Evolutionary conservation across 2,113 vertebrate species (phyloP).

Genomic region (Sceloporus tristichus): DNA sequence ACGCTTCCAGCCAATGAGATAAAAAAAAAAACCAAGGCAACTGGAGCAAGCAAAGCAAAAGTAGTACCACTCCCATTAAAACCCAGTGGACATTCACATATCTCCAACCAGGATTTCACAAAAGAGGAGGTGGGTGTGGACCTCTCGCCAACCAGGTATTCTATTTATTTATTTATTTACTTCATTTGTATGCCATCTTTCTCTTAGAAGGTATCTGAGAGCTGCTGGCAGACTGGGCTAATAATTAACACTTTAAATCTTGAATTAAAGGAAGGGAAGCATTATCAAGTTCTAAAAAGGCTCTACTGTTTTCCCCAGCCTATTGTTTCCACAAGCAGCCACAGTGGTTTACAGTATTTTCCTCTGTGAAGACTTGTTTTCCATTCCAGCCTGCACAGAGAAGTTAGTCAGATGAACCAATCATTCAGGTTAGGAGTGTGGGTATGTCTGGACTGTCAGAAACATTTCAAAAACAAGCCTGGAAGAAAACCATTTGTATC

Average conservation of each 20-base stretch:
- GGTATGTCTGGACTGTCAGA: neutral
- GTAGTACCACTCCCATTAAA: neutral
- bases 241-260: neutral
- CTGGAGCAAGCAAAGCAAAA: neutral
- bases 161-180: too few relatives aligned
- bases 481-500: neutral
- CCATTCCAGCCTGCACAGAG: conserved; percentile 20
- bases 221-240: neutral
- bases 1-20: neutral
- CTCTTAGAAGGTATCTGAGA: neutral
- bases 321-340: conserved; percentile 29
- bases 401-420: neutral
- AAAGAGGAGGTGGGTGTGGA: neutral
- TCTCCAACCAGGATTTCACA: neutral
- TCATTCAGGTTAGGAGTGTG: neutral
- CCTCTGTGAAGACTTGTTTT: conserved; percentile 21
- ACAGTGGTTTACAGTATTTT: neutral
- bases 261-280: neutral
- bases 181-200: too few relatives aligned
- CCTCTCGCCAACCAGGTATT: neutral
- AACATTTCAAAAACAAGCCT: neutral
- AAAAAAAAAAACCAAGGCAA: neutral
- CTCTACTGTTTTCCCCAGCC: conserved; percentile 8
- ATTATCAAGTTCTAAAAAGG: neutral
- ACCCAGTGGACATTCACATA: neutral